Evolutionary conservation across 1,140 invertebrate genomes (phyloP).

Genomic region (Cotesia vestalis): DNA sequence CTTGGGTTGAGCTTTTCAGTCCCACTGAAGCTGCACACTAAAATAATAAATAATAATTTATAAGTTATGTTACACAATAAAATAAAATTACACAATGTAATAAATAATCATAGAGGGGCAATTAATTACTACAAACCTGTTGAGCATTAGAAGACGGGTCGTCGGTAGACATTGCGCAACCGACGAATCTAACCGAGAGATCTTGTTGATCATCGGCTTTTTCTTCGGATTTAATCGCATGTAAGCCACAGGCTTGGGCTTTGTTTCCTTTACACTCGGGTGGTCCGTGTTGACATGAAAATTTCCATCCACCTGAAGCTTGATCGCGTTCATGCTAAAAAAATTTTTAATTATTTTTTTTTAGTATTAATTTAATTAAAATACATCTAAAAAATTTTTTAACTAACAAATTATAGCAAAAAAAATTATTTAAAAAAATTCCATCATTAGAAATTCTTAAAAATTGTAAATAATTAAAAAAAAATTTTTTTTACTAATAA

Average conservation of each 20-base stretch:
- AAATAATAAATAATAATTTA: slow-evolving; percentile 36
- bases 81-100: too few relatives aligned
- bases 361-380: too few relatives aligned
- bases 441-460: too few relatives aligned
- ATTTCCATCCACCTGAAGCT: slow-evolving; percentile 62
- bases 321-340: slow-evolving; percentile 50
- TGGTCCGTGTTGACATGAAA: slow-evolving; percentile 75
- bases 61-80: too few relatives aligned
- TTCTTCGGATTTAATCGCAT: slow-evolving; percentile 49
- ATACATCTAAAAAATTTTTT: too few relatives aligned
- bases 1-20: slow-evolving; percentile 54
- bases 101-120: slow-evolving; percentile 63
- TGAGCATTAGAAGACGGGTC: neutral
- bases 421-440: too few relatives aligned
- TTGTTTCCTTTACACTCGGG: slow-evolving; percentile 28
- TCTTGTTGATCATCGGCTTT: neutral
- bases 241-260: slow-evolving; percentile 29
- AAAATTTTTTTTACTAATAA: too few relatives aligned
- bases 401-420: too few relatives aligned
- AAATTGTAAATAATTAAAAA: too few relatives aligned
- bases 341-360: neutral
- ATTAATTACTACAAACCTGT: slow-evolving; percentile 63
- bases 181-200: slow-evolving; percentile 16
- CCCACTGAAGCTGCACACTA: slow-evolving; percentile 65
- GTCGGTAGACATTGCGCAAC: slow-evolving; percentile 16